Conservation (phyloP, 2,113 vertebrate genomes). For the Sylvia atricapilla region DNA sequence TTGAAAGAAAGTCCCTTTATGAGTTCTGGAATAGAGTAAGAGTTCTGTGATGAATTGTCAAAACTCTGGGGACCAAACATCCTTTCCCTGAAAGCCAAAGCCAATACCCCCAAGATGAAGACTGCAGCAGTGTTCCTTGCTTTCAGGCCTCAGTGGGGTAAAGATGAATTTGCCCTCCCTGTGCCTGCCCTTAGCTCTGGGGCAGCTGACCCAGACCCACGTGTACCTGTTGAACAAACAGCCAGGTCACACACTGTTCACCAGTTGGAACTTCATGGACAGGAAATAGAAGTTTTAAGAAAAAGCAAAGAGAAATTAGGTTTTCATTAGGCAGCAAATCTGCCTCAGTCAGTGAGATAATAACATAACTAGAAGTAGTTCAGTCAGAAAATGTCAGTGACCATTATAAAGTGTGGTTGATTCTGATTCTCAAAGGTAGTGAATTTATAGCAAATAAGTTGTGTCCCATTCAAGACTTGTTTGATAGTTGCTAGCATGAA, state of each 20-base stretch:
- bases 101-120: neutral
- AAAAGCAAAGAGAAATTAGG: neutral
- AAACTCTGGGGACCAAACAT: neutral
- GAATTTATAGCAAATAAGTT: neutral
- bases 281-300: neutral
- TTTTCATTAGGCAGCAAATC: neutral
- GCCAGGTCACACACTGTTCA: neutral
- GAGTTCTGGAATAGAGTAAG: neutral
- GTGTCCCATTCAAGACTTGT: neutral
- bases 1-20: neutral
- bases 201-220: neutral
- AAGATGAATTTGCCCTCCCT: neutral
- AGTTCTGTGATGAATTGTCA: neutral
- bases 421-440: neutral
- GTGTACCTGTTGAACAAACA: fast-evolving
- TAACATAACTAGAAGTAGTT: neutral
- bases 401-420: neutral
- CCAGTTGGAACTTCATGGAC: neutral
- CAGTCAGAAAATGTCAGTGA: neutral
- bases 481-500: neutral
- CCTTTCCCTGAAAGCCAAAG: neutral
- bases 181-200: neutral
- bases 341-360: neutral
- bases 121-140: neutral
- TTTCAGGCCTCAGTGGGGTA: neutral